Evolutionary conservation across 2,888 invertebrate species (phyloP).

Genomic region (Hypomecis punctinalis): DNA sequence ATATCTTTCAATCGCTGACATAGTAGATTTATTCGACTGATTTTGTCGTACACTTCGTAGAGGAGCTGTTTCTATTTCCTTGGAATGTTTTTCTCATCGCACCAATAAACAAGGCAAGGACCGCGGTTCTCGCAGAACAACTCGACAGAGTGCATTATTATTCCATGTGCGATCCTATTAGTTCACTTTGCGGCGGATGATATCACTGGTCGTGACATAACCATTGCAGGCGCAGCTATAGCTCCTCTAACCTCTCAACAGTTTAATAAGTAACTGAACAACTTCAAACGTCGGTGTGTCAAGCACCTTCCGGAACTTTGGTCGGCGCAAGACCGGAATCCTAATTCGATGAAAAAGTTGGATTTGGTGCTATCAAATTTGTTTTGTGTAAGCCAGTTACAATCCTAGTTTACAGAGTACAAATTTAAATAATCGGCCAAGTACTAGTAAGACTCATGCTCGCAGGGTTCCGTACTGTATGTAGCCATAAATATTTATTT

Average conservation of each 20-base stretch:
- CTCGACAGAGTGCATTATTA: constrained; percentile 35
- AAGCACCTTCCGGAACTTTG: constrained; percentile 8
- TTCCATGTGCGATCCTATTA: constrained; percentile 43
- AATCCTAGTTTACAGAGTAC: too few species aligned
- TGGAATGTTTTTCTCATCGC: constrained; percentile 11
- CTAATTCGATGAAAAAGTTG: constrained; percentile 5
- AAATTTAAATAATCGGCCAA: too few species aligned
- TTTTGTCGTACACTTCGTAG: too few species aligned
- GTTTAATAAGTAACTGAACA: neutral
- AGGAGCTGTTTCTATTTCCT: too few species aligned
- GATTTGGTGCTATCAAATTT: too few species aligned
- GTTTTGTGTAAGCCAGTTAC: too few species aligned
- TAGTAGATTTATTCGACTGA: too few species aligned
- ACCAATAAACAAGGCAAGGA: constrained; percentile 23
- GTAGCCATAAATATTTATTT: too few species aligned
- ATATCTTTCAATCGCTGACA: too few species aligned
- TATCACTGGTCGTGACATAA: constrained; percentile 55
- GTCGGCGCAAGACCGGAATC: constrained; percentile 5
- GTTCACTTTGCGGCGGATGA: constrained; percentile 41
- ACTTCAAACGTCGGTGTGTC: constrained; percentile 5
- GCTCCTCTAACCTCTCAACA: constrained; percentile 20
- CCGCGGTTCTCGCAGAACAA: neutral
- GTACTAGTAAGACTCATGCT: too few species aligned
- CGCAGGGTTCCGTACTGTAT: too few species aligned
- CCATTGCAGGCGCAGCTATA: constrained; percentile 28